Base-by-base conservation (phyloP, 1,140 invertebrate genomes). In the Atta cephalotes region DNA sequence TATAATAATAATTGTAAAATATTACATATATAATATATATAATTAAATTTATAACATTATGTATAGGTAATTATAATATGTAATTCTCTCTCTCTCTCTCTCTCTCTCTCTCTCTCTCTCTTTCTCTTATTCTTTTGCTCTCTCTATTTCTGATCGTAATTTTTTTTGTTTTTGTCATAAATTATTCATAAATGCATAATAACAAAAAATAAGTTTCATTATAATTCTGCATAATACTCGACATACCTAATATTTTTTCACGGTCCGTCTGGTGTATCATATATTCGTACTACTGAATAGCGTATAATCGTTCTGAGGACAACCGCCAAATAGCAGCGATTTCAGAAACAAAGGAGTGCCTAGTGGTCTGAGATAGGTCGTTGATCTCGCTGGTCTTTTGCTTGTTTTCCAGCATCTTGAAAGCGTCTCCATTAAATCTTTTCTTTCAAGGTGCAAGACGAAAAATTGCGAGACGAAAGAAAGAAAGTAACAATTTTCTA, bases 401-500 rank as follows among this genome's bases (percentile, higher is more conserved):
- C 74, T 76, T 79, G 74, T 85, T 85, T 85, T 39, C 45, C 25
- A 77, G 58, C 74, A 63, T 82, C 51, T 85, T 45, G 72, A 78
- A 78, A 82, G 39, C 80, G 39, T 82, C 80, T 74, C 80, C 68
- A 74, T 82, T 82, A 82, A 85, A 45, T 78, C 74, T 35, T 85
- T 85, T 78, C 82, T 85, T 78, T 63, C 31, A 60, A 79, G 49
- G 74, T 49, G 74, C 10, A 60, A 85, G 60, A 78, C 58, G 60
- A 85, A 85, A 85, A 85, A 85, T 85, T 85, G 60, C 60, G n/a
- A 78, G 74, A 28, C 39, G 45, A 72, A 31, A 82, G 68, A 82
- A 74, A 74, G 9, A 25, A 74, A 49, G 68, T 21, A 82, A 82
- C 80, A 82, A 74, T 82, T 72, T 9, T 25, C 35, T 58, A 18